Base-by-base conservation (phyloP, 2,888 invertebrate species). In the Hoplodrina blanda region DNA sequence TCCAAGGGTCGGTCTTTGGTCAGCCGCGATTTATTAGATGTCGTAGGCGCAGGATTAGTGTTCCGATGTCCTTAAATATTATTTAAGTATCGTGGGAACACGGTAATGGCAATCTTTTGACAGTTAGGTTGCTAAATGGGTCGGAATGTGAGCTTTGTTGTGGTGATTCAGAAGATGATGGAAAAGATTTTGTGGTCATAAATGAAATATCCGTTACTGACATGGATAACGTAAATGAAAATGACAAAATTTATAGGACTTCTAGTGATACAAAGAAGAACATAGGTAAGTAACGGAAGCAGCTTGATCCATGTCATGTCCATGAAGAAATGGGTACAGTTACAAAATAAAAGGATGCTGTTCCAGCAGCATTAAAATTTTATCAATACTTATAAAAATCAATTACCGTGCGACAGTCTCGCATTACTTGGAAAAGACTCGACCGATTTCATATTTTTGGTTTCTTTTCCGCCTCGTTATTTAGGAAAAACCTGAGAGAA, bases 1-100 rank as follows among this genome's bases (percentile, higher is more conserved):
- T 77, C 53, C 68, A 73, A 87, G 91, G 94, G 94, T 93, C 92
- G 92, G 84, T 85, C 85, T 89, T 87, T 87, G 88, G 89, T 88
- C 87, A 82, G 80, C 86, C 87, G 85, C 87, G 79, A 84, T 87
- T 89, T 89, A 85, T 85, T 78, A 78, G 87, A 91, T 90, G 90
- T 75, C 65, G 84, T 84, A 84, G 93, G 92, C 90, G 93, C 91
- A 81, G 82, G 88, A 88, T 89, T 86, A 72, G 78, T 88, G 88
- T 91, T 87, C 76, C 74, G 82, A 84, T 77, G 71, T 69, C 61
- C 50, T 82, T 88, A 88, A 89, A 87, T 85, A 87, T 78, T 77
- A 73, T 86, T 85, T 87, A 88, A 88, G 88, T 84, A 89, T 82
- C 91, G 91, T 93, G 91, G 87, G 91, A 93, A 91, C 63, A 53